Percentiles rank a stretch among this genome's conserved stretches.
Conservation (phyloP, 2,113 vertebrate genomes). For the Microcebus ravelobensis region DNA sequence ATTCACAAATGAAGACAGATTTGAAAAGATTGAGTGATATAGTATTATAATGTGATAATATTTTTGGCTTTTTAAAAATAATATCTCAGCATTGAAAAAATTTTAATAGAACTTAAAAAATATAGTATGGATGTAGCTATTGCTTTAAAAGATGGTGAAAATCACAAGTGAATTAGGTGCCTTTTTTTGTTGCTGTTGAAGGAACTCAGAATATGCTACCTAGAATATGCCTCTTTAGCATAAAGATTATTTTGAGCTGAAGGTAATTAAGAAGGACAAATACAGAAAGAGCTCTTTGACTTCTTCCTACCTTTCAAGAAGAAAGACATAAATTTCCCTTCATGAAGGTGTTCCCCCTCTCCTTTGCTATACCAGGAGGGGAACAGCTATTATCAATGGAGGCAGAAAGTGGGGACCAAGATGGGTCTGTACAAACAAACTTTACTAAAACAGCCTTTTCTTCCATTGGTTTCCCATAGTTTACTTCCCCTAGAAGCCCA, state of each 20-base stretch:
- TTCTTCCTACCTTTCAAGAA: background rate
- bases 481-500: background rate
- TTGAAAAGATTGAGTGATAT: background rate
- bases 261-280: background rate
- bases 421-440: background rate
- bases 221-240: background rate
- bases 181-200: background rate
- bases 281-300: background rate
- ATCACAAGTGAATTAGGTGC: background rate
- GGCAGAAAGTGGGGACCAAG: background rate
- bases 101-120: slow-evolving; percentile 8
- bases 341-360: background rate
- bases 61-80: slow-evolving; percentile 36
- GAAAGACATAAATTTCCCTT: background rate
- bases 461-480: background rate
- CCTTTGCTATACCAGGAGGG: background rate
- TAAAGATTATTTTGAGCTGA: background rate
- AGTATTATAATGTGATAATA: background rate
- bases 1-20: slow-evolving; percentile 25
- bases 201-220: background rate
- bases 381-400: background rate
- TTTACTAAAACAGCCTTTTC: background rate
- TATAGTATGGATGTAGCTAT: background rate
- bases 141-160: slow-evolving; percentile 11
- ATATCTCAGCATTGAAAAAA: background rate